Conservation (phyloP, 2,113 vertebrate species). For the Macrotus californicus region DNA sequence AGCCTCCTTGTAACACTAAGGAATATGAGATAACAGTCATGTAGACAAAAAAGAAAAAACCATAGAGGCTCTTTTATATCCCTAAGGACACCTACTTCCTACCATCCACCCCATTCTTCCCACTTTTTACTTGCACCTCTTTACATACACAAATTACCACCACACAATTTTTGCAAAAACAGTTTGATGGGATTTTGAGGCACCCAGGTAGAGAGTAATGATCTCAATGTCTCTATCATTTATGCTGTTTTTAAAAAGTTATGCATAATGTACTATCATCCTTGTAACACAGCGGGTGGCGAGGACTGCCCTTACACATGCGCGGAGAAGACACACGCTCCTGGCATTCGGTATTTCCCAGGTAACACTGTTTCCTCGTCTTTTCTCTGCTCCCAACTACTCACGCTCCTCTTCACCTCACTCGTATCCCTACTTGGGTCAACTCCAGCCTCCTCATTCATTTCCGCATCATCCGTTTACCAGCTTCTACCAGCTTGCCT, state of each 20-base stretch:
- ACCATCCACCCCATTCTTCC: not conserved
- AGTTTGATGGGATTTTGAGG: not conserved
- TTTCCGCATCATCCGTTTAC: not conserved
- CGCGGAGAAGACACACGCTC: not conserved
- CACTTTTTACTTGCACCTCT: not conserved
- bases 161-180: not conserved
- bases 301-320: not conserved
- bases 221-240: not conserved
- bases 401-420: not conserved
- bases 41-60: not conserved
- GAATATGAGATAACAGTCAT: not conserved
- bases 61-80: not conserved
- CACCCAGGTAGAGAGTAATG: not conserved
- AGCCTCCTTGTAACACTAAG: not conserved
- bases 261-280: not conserved
- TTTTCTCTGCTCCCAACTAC: not conserved
- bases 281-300: not conserved
- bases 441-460: slow-evolving; percentile 4
- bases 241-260: not conserved
- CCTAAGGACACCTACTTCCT: not conserved
- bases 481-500: not conserved
- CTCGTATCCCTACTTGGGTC: not conserved
- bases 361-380: not conserved
- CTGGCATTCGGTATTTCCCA: not conserved
- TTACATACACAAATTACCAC: not conserved